Evolutionary conservation across 2,113 vertebrate species (phyloP).

Genomic region (Bambusicola thoracicus): DNA sequence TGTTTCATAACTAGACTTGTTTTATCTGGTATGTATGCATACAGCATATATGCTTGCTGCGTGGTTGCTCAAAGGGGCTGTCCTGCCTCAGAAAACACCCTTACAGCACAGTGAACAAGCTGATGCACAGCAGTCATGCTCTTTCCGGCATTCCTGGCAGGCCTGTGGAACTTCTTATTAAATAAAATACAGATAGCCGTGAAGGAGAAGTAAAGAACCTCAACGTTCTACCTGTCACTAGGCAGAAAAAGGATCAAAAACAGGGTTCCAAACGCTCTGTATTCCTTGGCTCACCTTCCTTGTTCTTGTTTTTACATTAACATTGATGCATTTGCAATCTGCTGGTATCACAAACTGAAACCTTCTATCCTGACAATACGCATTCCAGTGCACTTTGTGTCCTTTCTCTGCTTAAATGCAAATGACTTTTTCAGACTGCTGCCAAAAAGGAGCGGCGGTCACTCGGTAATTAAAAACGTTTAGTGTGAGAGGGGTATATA

Average conservation of each 20-base stretch:
- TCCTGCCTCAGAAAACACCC: not conserved
- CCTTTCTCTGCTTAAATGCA: not conserved
- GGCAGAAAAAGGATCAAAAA: not conserved
- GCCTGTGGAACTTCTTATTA: not conserved
- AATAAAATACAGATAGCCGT: not conserved
- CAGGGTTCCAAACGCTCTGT: not conserved
- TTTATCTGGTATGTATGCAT: not conserved
- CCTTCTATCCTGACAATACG: not conserved
- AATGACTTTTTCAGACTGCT: not conserved
- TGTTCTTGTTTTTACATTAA: not conserved
- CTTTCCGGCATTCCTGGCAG: not conserved
- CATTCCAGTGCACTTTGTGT: not conserved
- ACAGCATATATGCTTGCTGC: not conserved
- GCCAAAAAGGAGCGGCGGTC: not conserved
- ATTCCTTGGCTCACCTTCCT: not conserved
- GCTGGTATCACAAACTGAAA: not conserved
- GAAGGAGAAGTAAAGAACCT: not conserved
- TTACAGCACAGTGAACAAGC: not conserved
- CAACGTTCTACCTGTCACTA: not conserved
- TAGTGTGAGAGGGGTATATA: not conserved
- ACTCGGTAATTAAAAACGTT: not conserved
- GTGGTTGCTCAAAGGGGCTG: not conserved
- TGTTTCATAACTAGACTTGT: constrained; percentile 7
- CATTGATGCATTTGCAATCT: not conserved
- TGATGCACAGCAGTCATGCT: not conserved